phyloP scores from a whole-genome alignment of 2,113 vertebrate species.

The Nyctereutes procyonoides region DNA sequence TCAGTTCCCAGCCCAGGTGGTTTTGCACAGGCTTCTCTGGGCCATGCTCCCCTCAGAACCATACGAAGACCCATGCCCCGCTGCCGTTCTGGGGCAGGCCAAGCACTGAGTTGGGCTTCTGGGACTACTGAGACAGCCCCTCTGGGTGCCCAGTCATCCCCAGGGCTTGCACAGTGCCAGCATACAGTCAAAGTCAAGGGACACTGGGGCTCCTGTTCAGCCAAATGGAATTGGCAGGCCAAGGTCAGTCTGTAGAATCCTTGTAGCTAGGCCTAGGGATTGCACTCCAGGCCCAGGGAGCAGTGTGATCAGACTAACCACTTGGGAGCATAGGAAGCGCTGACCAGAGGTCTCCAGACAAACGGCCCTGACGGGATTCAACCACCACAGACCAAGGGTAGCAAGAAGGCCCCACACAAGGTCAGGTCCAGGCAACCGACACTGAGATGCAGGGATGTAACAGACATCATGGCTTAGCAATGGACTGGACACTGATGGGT shows the following conservation, averaged over 20 bases:
- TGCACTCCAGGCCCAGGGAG: background rate
- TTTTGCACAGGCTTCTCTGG: too few relatives aligned
- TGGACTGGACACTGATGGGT: background rate
- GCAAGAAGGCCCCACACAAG: background rate
- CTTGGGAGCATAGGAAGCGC: rapidly evolving
- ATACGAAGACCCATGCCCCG: background rate
- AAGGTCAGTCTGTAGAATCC: background rate
- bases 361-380: background rate
- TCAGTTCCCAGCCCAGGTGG: background rate
- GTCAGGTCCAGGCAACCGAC: background rate
- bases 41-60: background rate
- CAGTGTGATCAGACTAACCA: background rate
- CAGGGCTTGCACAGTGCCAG: background rate
- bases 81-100: background rate
- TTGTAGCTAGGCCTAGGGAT: background rate
- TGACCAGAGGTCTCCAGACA: background rate
- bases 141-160: background rate
- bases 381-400: background rate
- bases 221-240: background rate
- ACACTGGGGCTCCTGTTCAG: constrained; percentile 20
- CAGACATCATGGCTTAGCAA: background rate
- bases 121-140: background rate
- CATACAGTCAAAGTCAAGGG: background rate
- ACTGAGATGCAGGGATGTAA: background rate
- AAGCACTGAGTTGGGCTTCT: background rate